Evolutionary conservation across 2,888 invertebrate genomes (phyloP).

Genomic region (Clivina fossor): DNA sequence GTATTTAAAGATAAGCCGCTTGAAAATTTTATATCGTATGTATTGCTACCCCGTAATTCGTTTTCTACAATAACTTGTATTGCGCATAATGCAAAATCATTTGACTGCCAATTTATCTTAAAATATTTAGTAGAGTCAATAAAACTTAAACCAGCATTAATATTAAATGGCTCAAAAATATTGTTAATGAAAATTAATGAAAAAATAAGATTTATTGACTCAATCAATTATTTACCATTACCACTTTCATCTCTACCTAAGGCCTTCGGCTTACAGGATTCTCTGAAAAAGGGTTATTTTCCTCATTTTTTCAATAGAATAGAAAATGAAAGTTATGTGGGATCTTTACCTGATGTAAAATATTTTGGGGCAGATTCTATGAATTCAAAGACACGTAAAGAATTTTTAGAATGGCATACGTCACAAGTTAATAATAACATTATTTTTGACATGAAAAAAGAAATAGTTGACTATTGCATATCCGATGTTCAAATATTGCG

Average conservation of each 20-base stretch:
- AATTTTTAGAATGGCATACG: slow-evolving; percentile 25
- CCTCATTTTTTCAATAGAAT: slow-evolving; percentile 23
- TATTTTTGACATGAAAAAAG: slow-evolving; percentile 42
- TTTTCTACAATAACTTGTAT: not conserved
- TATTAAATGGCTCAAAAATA: slow-evolving; percentile 6
- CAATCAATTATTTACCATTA: too few relatives aligned
- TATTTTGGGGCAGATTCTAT: slow-evolving; percentile 26
- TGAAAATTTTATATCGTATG: not conserved
- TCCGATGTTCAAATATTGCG: slow-evolving; percentile 43
- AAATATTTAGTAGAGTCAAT: slow-evolving; percentile 20
- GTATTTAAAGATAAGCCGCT: not conserved
- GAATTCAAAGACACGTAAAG: slow-evolving; percentile 6
- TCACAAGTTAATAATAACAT: slow-evolving; percentile 16
- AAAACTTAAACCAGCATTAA: not conserved
- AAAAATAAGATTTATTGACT: slow-evolving; percentile 30
- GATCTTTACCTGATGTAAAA: slow-evolving; percentile 5
- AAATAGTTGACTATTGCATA: slow-evolving; percentile 40
- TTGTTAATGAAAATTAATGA: slow-evolving; percentile 34
- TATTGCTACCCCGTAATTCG: not conserved
- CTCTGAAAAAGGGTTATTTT: slow-evolving; percentile 35
- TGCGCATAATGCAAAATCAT: slow-evolving; percentile 11
- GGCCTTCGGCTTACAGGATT: slow-evolving; percentile 34
- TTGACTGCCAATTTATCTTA: slow-evolving; percentile 20
- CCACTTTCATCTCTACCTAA: slow-evolving; percentile 36
- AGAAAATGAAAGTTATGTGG: slow-evolving; percentile 24